Evolutionary conservation across 2,888 invertebrate genomes (phyloP).

Genomic region (Apamea crenata): DNA sequence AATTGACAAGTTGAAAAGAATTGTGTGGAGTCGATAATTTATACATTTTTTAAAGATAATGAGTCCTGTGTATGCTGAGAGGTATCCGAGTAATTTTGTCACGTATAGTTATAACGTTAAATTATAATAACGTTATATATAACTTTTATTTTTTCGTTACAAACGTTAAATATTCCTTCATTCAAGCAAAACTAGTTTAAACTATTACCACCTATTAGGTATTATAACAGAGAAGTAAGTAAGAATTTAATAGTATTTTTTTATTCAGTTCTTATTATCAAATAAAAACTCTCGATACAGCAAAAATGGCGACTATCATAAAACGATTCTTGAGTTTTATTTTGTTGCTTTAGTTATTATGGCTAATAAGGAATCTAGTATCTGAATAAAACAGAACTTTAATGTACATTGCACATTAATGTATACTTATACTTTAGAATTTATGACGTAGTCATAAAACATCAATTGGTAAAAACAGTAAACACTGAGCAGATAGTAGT

Average conservation of each 20-base stretch:
- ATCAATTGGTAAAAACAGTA: slow-evolving; percentile 36
- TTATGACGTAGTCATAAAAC: slow-evolving; percentile 49
- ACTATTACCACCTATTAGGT: neutral
- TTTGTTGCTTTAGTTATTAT: slow-evolving; percentile 38
- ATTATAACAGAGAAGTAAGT: neutral
- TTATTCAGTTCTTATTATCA: slow-evolving; percentile 17
- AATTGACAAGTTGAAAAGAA: slow-evolving; percentile 58
- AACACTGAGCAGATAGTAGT: slow-evolving; percentile 9
- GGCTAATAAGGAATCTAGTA: slow-evolving; percentile 54
- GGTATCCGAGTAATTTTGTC: slow-evolving; percentile 30
- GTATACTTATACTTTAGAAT: slow-evolving; percentile 26
- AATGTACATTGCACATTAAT: slow-evolving; percentile 34
- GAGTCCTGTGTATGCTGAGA: slow-evolving; percentile 6
- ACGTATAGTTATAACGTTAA: slow-evolving; percentile 8
- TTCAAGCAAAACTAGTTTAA: neutral
- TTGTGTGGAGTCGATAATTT: slow-evolving; percentile 47
- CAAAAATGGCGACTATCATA: slow-evolving; percentile 25
- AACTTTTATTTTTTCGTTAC: neutral
- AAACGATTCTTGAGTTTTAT: slow-evolving; percentile 48
- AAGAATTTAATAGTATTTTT: neutral
- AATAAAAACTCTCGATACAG: slow-evolving; percentile 23
- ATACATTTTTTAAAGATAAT: slow-evolving; percentile 35
- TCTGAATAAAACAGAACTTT: slow-evolving; percentile 48
- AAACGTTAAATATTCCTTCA: neutral
- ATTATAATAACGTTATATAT: slow-evolving; percentile 22